Conservation (phyloP, 2,888 invertebrate genomes). For the Ophion slaviceki region DNA sequence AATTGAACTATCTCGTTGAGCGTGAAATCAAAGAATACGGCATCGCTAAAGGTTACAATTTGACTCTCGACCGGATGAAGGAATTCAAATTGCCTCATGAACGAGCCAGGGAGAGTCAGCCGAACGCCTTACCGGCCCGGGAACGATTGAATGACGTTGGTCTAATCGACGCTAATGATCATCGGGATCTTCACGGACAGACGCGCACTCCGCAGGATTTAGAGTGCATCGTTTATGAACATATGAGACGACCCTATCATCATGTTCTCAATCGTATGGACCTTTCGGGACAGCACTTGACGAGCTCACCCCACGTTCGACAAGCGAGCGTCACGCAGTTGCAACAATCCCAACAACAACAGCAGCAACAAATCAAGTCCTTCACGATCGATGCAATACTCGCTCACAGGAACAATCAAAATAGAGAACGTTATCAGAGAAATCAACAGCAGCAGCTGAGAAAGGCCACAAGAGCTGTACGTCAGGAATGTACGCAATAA, state of each 20-base stretch:
- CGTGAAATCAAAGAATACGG: slow-evolving; percentile 76
- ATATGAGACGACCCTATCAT: slow-evolving; percentile 76
- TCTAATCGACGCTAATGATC: slow-evolving; percentile 73
- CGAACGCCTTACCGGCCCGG: slow-evolving; percentile 69
- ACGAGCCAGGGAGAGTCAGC: slow-evolving; percentile 71
- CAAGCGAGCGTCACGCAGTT: slow-evolving; percentile 75
- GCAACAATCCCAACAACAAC: slow-evolving; percentile 71
- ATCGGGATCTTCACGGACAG: slow-evolving; percentile 75
- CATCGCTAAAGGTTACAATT: slow-evolving; percentile 75
- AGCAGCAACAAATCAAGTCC: slow-evolving; percentile 86
- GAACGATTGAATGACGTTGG: slow-evolving; percentile 75
- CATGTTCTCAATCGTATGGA: slow-evolving; percentile 72
- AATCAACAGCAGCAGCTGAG: slow-evolving; percentile 77
- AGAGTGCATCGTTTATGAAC: slow-evolving; percentile 77
- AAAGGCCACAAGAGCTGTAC: slow-evolving; percentile 66
- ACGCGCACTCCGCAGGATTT: slow-evolving; percentile 72
- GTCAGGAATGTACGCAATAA: slow-evolving; percentile 66
- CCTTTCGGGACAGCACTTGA: slow-evolving; percentile 71
- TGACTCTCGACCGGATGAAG: slow-evolving; percentile 74
- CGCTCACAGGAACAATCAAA: slow-evolving; percentile 87
- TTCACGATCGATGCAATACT: slow-evolving; percentile 96
- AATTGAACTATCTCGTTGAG: slow-evolving; percentile 73
- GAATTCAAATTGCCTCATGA: slow-evolving; percentile 77
- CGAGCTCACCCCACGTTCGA: slow-evolving; percentile 68
- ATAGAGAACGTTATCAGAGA: slow-evolving; percentile 77